Base-by-base conservation (phyloP, 2,797 vertebrate species). In the Agapornis canus region DNA sequence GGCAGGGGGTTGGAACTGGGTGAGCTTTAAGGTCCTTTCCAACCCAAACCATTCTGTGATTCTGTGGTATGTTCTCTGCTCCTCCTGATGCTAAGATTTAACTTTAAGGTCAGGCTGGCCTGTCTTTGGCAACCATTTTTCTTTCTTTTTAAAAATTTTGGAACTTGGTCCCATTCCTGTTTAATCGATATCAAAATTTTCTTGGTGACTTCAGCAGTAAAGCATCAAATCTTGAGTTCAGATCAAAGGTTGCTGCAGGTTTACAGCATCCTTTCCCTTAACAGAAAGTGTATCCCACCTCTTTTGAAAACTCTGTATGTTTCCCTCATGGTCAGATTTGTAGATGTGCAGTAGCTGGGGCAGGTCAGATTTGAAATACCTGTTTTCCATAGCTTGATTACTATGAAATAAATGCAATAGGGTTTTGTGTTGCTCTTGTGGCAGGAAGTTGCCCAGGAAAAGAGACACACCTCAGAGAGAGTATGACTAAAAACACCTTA, bases 371-470 rank as follows among this genome's bases (percentile, higher is more conserved):
- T 80, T 86, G 17, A 84, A 90, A 60, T 45, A 26, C 78, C 47
- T 73, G 19, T 43, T 81, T 94, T 80, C n/a, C 6, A 1, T 78
- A 82, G 11, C 61, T 81, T 63, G 43, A 48, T 90, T 69, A 48
- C 47, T 85, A 60, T 82, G 70, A 89, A 93, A 45, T 82, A 86
- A 72, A 16, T 51, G 43, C 29, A 65, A 20, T 14, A 40, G 26
- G 18, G 32, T 93, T 84, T 88, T 86, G 31, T 79, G 49, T 59
- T 69, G 45, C 54, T 63, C 40, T 49, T 43, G 10, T 63, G 42
- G 48, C 89, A 95, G 95, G 93, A 95, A 93, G 90, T 87, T 89
- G 82, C 81, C 69, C 92, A 83, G 86, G 92, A 94, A 95, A 90
- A 42, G 56, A 78, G 86, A 86, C 90, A 95, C 77, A 48, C 92